phyloP scores from a whole-genome alignment of 2,888 invertebrate genomes.

The Cantharis nigra region DNA sequence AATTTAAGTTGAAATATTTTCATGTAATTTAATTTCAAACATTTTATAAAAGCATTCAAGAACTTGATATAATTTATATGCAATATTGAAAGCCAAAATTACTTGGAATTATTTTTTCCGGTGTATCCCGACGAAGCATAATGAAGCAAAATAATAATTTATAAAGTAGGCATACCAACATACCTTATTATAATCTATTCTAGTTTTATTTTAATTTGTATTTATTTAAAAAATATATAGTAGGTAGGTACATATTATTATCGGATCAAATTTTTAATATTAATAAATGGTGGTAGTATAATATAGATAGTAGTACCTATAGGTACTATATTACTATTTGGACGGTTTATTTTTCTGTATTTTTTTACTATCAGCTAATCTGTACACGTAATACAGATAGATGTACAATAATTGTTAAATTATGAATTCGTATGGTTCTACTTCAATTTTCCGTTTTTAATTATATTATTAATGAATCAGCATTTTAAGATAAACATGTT shows the following conservation, averaged over 20 bases:
- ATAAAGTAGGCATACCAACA: background rate
- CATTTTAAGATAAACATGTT: constrained; percentile 7
- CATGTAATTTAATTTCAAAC: constrained; percentile 7
- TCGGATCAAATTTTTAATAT: too few species aligned
- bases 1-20: constrained; percentile 22
- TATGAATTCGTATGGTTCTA: background rate
- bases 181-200: too few species aligned
- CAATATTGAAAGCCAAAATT: background rate
- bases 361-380: too few species aligned
- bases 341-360: too few species aligned
- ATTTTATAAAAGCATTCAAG: constrained; percentile 23
- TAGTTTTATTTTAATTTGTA: too few species aligned
- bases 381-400: background rate
- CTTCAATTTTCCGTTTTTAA: background rate
- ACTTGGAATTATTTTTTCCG: background rate
- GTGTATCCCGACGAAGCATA: background rate
- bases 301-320: too few species aligned
- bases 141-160: background rate
- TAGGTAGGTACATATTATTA: too few species aligned
- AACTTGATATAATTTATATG: background rate
- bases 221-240: too few species aligned
- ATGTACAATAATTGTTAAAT: background rate
- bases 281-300: too few species aligned
- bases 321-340: too few species aligned
- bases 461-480: constrained; percentile 2